Evolutionary conservation across 2,888 invertebrate species (phyloP).

Genomic region (Prosopocoilus inquinatus): DNA sequence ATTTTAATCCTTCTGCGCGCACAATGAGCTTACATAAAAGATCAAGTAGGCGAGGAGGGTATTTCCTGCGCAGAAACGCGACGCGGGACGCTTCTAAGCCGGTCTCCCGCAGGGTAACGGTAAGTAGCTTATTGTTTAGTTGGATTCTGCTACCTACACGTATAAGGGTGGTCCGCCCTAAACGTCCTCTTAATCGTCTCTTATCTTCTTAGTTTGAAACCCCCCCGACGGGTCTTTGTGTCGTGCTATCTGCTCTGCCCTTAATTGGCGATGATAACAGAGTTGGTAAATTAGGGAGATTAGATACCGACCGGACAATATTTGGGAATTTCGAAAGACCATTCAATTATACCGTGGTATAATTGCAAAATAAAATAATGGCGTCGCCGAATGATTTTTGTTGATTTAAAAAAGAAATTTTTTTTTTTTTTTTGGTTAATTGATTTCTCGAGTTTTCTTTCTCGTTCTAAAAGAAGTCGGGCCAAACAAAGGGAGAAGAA

Average conservation of each 20-base stretch:
- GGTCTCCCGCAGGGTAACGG: neutral
- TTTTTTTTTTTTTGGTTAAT: no score
- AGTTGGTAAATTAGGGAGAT: conserved; percentile 18
- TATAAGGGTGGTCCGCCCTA: conserved; percentile 26
- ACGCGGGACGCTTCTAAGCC: no score
- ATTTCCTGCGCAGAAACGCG: no score
- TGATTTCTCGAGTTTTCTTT: no score
- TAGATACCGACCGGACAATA: conserved; percentile 2
- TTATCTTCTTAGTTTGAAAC: conserved; percentile 27
- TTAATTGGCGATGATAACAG: conserved; percentile 31
- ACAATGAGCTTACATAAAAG: conserved; percentile 3
- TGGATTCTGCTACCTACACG: conserved; percentile 1
- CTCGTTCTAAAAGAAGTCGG: no score
- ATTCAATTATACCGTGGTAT: no score
- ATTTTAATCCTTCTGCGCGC: conserved; percentile 5
- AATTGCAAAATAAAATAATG: no score
- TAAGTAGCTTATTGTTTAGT: conserved; percentile 23
- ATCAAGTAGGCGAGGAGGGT: neutral
- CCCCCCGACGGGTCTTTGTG: conserved; percentile 22
- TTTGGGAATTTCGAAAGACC: no score
- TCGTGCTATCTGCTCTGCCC: conserved; percentile 5
- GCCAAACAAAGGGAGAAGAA: neutral
- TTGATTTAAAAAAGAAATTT: no score
- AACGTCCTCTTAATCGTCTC: conserved; percentile 24
- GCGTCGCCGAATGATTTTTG: no score